Evolutionary conservation across 2,113 vertebrate genomes (phyloP).

Genomic region (Lathamus discolor): DNA sequence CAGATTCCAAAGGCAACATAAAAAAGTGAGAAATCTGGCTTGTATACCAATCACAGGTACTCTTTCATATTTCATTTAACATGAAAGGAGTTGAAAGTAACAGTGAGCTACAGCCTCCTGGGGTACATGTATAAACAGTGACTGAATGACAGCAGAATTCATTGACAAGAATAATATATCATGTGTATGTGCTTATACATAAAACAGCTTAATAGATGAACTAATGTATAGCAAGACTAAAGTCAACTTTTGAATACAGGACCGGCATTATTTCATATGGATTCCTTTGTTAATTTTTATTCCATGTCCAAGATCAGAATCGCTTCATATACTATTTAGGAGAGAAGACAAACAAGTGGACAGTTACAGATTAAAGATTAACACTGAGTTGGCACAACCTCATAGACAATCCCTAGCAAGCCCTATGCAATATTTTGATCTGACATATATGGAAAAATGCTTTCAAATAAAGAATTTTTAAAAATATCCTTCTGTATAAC

Average conservation of each 20-base stretch:
- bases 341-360: neutral
- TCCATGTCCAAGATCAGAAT: neutral
- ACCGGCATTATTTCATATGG: neutral
- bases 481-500: neutral
- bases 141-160: neutral
- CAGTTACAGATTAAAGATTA: neutral
- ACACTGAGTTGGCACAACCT: neutral
- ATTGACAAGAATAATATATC: neutral
- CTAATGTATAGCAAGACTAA: neutral
- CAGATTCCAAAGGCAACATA: neutral
- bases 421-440: neutral
- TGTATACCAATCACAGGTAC: neutral
- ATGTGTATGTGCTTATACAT: neutral
- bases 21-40: neutral
- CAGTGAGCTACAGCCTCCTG: neutral
- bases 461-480: neutral
- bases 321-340: neutral
- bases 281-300: neutral
- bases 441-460: neutral
- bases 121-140: neutral
- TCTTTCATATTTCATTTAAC: neutral
- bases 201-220: neutral
- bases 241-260: neutral
- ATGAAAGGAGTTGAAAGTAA: neutral
- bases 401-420: neutral